Base-by-base conservation (phyloP, 2,888 invertebrate species). In the Hydroisotoma schaefferi region DNA sequence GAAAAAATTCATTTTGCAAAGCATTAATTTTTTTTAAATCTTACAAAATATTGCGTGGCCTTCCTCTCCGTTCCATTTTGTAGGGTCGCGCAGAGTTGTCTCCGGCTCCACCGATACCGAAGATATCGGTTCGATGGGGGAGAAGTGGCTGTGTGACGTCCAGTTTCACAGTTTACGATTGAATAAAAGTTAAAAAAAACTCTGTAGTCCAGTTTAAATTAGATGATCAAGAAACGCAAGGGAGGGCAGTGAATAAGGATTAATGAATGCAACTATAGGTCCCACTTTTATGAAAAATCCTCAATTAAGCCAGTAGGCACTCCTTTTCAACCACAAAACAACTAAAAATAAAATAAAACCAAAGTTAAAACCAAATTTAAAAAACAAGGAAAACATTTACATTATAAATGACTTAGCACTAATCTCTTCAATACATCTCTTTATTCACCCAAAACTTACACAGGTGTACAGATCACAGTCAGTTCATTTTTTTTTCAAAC, bases 41-140 rank as follows among this genome's bases (percentile, higher is more conserved):
- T 67, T 67, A 67, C 67, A 67, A 52, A 25, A 67, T 67, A 57
- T 67, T 67, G 40, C 63, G 43, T 23, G 67, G 67, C 20, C 67
- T 55, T 38, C 67, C 67, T 18, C 67, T 49, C 33, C 63, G 53
- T 46, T 67, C 67, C 67, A 67, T 67, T 33, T 54, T 63, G 28
- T 8, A 26, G 2, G 54, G 43, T 52, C 25, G 23, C 25, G 20
- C 25, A 15, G 15, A 23, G 46, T 23, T 46, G 46, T 6, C 49
- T 6, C 25, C 18, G 15, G 23, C 46, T 10, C 49, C 49, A 4
- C 28, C 29, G 28, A 49, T 18, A 20, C 46, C 46, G 26, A 49
- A 27, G 28, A 27, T 15, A 29, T 49, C 49, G 28, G 6, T 27
- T 10, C 37, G 52, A 33, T 22, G 37, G 52, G 38, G 37, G 23